phyloP scores from a whole-genome alignment of 1,140 invertebrate species.

The Ceratitis capitata region DNA sequence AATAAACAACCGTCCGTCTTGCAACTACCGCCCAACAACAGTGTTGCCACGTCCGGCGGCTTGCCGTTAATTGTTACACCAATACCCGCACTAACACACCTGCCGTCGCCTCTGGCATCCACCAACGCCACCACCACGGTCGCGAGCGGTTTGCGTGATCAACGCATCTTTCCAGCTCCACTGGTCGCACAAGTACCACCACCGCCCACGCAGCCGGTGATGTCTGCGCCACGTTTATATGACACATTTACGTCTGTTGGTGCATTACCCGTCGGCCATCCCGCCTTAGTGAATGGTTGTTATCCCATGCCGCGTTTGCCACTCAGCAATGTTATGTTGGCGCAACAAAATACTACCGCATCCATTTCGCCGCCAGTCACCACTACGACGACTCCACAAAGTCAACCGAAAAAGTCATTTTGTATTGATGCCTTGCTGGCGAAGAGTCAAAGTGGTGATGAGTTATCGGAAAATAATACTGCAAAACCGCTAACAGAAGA shows the following conservation, averaged over 20 bases:
- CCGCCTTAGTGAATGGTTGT: slow-evolving; percentile 44
- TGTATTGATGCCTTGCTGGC: slow-evolving; percentile 76
- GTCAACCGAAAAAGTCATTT: slow-evolving; percentile 70
- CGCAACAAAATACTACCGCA: slow-evolving; percentile 44
- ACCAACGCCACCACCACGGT: neutral
- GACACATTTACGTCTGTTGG: slow-evolving; percentile 49
- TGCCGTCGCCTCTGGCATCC: no score
- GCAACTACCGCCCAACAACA: slow-evolving; percentile 29
- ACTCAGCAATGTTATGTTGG: slow-evolving; percentile 51
- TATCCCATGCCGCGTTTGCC: slow-evolving; percentile 52
- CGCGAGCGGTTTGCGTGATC: slow-evolving; percentile 45
- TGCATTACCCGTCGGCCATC: slow-evolving; percentile 50
- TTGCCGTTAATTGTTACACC: slow-evolving; percentile 58
- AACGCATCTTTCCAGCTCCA: slow-evolving; percentile 35
- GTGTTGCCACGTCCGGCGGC: neutral
- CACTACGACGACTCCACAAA: slow-evolving; percentile 47
- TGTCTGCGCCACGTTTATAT: slow-evolving; percentile 49
- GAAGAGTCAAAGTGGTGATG: slow-evolving; percentile 55
- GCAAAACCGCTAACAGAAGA: slow-evolving; percentile 43
- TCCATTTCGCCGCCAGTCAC: slow-evolving; percentile 42
- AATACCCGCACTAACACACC: slow-evolving; percentile 45
- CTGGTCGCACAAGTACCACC: neutral
- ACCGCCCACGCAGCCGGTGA: slow-evolving; percentile 38
- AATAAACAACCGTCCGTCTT: slow-evolving; percentile 8
- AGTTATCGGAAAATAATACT: neutral